phyloP scores from a whole-genome alignment of 1,140 invertebrate species.

The Bombyx mandarina region DNA sequence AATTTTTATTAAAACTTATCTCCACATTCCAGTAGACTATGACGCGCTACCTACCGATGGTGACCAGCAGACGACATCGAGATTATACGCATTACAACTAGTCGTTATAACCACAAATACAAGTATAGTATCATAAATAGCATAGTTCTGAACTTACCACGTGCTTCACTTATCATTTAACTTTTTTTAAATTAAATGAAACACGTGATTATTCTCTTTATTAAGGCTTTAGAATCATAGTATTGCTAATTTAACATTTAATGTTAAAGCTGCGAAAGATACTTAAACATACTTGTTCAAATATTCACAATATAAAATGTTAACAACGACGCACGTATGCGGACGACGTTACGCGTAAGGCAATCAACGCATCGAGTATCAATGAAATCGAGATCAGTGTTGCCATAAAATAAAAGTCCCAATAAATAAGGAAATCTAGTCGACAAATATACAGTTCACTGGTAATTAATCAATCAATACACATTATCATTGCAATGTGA shows the following conservation, averaged over 20 bases:
- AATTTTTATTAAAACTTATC: conserved; percentile 67
- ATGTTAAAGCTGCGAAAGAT: conserved; percentile 23
- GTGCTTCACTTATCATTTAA: not conserved
- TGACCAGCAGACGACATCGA: conserved; percentile 37
- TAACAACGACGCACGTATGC: too few species aligned
- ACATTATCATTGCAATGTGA: too few species aligned
- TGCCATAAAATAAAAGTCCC: too few species aligned
- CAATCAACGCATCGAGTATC: not conserved
- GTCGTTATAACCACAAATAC: not conserved
- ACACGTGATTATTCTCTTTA: not conserved
- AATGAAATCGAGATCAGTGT: too few species aligned
- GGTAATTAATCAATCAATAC: too few species aligned
- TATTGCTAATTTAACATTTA: conserved; percentile 27
- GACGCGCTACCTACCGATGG: conserved; percentile 46
- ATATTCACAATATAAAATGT: conserved; percentile 4
- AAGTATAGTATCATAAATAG: conserved; percentile 4
- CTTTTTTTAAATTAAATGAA: too few species aligned
- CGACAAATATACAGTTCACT: too few species aligned
- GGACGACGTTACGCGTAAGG: too few species aligned
- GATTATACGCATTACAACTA: conserved; percentile 8
- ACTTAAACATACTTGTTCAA: conserved; percentile 9
- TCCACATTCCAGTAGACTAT: conserved; percentile 49
- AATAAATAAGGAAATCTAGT: too few species aligned
- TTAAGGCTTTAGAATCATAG: conserved; percentile 23
- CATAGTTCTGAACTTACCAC: not conserved